Evolutionary conservation across 1,140 invertebrate genomes (phyloP).

Genomic region (Yoshiicerus persimilis): DNA sequence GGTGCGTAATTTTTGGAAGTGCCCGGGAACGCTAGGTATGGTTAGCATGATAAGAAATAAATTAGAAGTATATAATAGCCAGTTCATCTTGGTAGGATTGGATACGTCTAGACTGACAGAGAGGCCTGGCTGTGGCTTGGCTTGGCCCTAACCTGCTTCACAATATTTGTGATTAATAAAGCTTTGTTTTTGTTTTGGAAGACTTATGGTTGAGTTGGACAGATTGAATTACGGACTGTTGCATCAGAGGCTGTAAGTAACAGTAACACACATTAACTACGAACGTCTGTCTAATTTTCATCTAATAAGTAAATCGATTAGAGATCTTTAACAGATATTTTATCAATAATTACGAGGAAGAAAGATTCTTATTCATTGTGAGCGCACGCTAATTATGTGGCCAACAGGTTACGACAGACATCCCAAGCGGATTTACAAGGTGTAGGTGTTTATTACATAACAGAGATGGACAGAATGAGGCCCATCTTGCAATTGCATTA

Average conservation of each 20-base stretch:
- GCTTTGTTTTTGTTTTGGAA: neutral
- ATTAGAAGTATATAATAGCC: neutral
- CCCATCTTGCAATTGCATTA: no score
- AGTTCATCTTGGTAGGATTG: neutral
- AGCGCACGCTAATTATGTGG: neutral
- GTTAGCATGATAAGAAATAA: neutral
- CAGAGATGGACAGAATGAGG: neutral
- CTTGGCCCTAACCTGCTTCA: neutral
- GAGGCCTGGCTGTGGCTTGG: no score
- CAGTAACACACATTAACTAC: neutral
- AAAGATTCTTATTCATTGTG: no score
- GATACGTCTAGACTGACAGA: neutral
- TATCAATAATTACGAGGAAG: neutral
- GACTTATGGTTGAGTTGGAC: neutral
- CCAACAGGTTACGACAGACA: neutral
- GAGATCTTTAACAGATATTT: neutral
- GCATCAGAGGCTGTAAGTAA: neutral
- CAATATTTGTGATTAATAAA: neutral
- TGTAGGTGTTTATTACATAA: neutral
- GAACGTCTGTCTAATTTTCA: neutral
- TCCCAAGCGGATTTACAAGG: neutral
- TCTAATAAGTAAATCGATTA: neutral
- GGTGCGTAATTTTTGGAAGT: neutral
- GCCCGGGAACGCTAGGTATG: neutral
- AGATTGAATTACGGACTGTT: neutral